phyloP scores from a whole-genome alignment of 2,797 vertebrate species.

The Silurus lanzhouensis region DNA sequence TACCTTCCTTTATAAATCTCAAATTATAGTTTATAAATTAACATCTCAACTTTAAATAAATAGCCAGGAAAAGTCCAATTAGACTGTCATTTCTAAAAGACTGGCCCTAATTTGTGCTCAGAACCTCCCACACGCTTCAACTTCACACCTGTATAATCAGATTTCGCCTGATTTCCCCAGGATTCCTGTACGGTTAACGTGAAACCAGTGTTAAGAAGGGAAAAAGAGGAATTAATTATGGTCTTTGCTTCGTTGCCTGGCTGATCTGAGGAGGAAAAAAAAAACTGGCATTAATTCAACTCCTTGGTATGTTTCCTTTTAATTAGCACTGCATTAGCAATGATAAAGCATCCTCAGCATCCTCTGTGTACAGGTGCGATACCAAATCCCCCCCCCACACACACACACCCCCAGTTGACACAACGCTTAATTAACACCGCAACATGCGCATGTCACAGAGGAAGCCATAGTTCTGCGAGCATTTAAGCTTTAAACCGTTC shows the following conservation, averaged over 20 bases:
- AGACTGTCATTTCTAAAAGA: background rate
- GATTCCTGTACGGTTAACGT: conserved; percentile 28
- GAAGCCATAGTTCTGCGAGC: conserved; percentile 40
- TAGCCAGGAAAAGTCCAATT: background rate
- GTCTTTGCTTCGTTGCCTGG: conserved; percentile 16
- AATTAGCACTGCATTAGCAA: conserved; percentile 75
- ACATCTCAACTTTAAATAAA: background rate
- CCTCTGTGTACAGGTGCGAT: conserved; percentile 64
- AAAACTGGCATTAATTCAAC: conserved; percentile 62
- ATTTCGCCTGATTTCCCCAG: conserved; percentile 9
- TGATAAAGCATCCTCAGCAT: conserved; percentile 62
- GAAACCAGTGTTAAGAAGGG: conserved; percentile 19
- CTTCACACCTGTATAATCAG: conserved; percentile 21
- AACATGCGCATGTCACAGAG: conserved; percentile 39
- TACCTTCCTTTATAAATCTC: background rate
- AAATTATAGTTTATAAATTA: no score
- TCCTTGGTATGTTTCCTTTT: conserved; percentile 63
- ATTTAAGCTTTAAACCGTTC: background rate
- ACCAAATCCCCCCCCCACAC: conserved; percentile 5
- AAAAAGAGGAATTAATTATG: conserved; percentile 29
- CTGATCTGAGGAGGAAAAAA: conserved; percentile 38
- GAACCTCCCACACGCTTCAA: background rate
- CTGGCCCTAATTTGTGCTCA: background rate
- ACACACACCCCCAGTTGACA: background rate
- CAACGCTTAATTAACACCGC: conserved; percentile 66